Conservation (phyloP, 64 coral and sea anemone species). For the Catalaphyllia jardinei region DNA sequence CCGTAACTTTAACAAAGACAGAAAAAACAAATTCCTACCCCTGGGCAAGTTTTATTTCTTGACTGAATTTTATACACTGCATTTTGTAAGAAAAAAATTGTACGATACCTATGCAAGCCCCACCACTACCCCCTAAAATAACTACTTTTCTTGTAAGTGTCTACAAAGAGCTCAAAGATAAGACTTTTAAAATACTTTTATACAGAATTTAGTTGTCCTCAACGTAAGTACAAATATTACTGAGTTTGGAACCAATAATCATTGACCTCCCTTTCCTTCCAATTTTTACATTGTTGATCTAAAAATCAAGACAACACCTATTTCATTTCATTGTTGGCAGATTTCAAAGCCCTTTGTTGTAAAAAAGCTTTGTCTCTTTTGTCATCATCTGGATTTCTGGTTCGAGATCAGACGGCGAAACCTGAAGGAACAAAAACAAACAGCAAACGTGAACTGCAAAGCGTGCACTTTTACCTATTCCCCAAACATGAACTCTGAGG, state of each 20-base stretch:
- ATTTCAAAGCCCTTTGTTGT: constrained; percentile 62
- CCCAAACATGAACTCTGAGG: no score
- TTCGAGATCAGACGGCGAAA: constrained; percentile 41
- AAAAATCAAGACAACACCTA: background rate
- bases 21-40: background rate
- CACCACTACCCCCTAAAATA: no score
- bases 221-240: background rate
- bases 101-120: no score
- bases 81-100: no score
- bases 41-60: no score
- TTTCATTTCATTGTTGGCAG: background rate
- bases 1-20: background rate
- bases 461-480: background rate
- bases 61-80: no score
- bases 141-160: no score
- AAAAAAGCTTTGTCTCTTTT: constrained; percentile 28
- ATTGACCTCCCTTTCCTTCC: no score
- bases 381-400: constrained; percentile 59
- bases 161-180: background rate
- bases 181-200: background rate
- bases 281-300: background rate
- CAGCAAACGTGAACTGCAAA: background rate
- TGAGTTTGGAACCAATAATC: background rate
- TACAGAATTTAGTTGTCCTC: background rate
- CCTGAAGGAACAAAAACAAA: constrained; percentile 28